Base-by-base conservation (phyloP, 2,113 vertebrate species). In the Hystrix brachyura region DNA sequence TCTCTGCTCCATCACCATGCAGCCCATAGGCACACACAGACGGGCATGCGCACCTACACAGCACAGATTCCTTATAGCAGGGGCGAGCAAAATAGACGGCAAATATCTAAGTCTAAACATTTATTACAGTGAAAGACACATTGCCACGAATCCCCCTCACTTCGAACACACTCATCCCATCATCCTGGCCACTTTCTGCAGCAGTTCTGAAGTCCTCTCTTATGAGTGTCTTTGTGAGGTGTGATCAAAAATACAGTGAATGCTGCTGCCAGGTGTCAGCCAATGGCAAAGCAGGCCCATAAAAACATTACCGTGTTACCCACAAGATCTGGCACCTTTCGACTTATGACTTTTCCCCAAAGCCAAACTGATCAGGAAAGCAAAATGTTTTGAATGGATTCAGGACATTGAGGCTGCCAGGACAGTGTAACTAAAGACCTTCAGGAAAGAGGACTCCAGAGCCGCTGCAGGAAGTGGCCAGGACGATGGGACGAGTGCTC, bases 321-420 rank as follows among this genome's bases (percentile, higher is more conserved):
- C 46, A 32, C 25, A 3, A 6, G 46, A 51, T 14, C 74, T 1
- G 46, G 27, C 2, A 17, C 38, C 46, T 0, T 29, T 25, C 1
- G 7, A 29, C 46, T 51, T 25, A 12, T 46, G 5, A 46, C 25
- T 51, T 46, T 48, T 48, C 72, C 46, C 46, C 46, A 51, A 29
- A 29, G 72, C 29, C 72, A 48, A 46, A 43, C 6, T 23, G 46
- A 76, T 25, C 13, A 3, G 15, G 72, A 29, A 29, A 51, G 25
- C 25, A 25, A 76, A 15, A 76, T 7, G 25, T 48, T 48, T 48
- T 29, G 72, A 76, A 76, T 7, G 7, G 46, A 51, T 17, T 51
- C 46, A 29, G 43, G 46, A 76, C 72, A 48, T 5, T 12, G 46
- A 7, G 43, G 72, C 46, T 51, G 72, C 14, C 23, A 15, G 46